Percentiles rank a stretch among this genome's conserved stretches.
Evolutionary conservation across 2,888 invertebrate species (phyloP).

Genomic region (Scelioninae gen. 2): DNA sequence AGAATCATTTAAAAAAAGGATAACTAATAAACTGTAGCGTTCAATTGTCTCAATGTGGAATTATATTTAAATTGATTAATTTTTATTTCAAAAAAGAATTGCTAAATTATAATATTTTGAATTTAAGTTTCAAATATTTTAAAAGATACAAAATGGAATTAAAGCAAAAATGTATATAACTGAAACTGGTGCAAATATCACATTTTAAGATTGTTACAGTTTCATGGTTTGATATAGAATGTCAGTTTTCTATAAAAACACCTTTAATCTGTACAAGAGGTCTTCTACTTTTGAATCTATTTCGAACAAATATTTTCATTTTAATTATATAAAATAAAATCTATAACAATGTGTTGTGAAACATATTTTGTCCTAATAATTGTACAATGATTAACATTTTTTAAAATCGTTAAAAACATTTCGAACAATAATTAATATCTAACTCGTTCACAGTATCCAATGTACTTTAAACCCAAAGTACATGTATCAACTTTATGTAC

Average conservation of each 20-base stretch:
- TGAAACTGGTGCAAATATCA: not conserved
- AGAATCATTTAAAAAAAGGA: too few species aligned
- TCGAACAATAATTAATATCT: slow-evolving; percentile 15
- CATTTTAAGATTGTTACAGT: not conserved
- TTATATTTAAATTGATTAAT: too few species aligned
- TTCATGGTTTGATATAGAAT: not conserved
- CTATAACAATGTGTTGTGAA: not conserved
- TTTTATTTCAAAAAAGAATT: too few species aligned
- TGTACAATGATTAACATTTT: not conserved
- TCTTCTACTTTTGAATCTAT: not conserved
- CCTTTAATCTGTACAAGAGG: too few species aligned
- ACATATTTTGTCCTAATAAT: slow-evolving; percentile 1
- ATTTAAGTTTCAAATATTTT: too few species aligned
- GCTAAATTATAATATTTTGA: too few species aligned
- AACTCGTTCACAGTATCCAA: slow-evolving; percentile 8
- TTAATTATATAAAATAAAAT: not conserved
- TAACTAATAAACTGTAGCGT: too few species aligned
- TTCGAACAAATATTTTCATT: not conserved
- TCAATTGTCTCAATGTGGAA: too few species aligned
- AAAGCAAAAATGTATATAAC: not conserved
- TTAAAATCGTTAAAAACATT: not conserved
- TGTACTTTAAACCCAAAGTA: slow-evolving; percentile 38
- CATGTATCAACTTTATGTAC: slow-evolving; percentile 31
- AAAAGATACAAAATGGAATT: not conserved
- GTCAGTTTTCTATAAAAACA: too few species aligned